Evolutionary conservation across 2,888 invertebrate genomes (phyloP).

Genomic region (Cyrtodaria siliqua): DNA sequence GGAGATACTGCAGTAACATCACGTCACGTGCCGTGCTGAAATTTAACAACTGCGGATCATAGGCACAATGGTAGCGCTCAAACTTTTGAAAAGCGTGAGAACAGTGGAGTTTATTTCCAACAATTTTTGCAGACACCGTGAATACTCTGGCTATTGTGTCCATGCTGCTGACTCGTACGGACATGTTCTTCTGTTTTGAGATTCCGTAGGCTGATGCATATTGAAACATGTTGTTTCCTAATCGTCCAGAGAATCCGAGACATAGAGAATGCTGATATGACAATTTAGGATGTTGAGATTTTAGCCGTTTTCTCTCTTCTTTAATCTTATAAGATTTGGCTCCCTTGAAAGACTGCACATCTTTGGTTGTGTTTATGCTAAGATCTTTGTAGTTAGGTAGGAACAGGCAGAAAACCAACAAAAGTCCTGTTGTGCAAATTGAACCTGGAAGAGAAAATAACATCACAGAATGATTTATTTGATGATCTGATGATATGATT

Average conservation of each 20-base stretch:
- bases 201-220: constrained; percentile 70
- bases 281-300: constrained; percentile 1
- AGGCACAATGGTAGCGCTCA: constrained; percentile 60
- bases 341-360: no score
- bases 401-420: no score
- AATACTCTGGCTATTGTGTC: constrained; percentile 45
- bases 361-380: no score
- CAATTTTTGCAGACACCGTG: constrained; percentile 28
- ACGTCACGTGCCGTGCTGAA: constrained; percentile 24
- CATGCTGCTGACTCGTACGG: constrained; percentile 32
- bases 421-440: no score
- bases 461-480: no score
- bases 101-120: constrained; percentile 42
- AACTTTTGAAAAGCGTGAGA: constrained; percentile 18
- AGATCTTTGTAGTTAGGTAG: no score
- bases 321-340: no score
- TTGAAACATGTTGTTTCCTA: constrained; percentile 71
- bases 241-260: constrained; percentile 53
- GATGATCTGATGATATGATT: no score
- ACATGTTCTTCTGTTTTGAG: constrained; percentile 48
- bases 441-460: no score
- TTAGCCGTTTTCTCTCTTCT: no score
- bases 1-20: constrained; percentile 53
- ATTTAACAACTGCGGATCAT: constrained; percentile 41
- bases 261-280: constrained; percentile 22